phyloP scores from a whole-genome alignment of 1,140 invertebrate species.

The Drosophila orena region DNA sequence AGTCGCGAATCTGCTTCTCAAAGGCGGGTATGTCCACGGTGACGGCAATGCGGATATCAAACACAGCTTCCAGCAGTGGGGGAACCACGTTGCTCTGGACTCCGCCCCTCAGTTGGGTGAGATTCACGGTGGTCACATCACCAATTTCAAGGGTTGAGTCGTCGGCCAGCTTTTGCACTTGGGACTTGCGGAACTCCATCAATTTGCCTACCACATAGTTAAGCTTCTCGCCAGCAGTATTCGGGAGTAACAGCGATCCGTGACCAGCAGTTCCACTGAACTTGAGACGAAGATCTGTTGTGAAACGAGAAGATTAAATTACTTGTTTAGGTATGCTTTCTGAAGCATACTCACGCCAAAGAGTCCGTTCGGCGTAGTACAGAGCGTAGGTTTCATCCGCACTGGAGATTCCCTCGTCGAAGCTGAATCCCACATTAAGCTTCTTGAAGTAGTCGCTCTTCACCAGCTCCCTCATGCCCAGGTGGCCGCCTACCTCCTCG shows the following conservation, averaged over 20 bases:
- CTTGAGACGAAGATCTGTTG: constrained; percentile 23
- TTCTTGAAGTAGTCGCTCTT: constrained; percentile 91
- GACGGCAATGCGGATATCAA: constrained; percentile 94
- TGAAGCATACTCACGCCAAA: constrained; percentile 87
- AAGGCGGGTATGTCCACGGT: constrained; percentile 89
- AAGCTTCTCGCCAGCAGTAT: constrained; percentile 95
- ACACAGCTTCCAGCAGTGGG: constrained; percentile 89
- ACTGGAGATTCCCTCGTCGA: constrained; percentile 94
- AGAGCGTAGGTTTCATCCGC: constrained; percentile 88
- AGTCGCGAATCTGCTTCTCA: constrained; percentile 89
- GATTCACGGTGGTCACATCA: constrained; percentile 95
- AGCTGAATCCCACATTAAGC: constrained; percentile 94
- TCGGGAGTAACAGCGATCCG: constrained; percentile 92
- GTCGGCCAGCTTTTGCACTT: constrained; percentile 88
- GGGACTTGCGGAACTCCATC: constrained; percentile 89
- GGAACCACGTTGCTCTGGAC: constrained; percentile 97
- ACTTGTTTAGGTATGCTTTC: not conserved
- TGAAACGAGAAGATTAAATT: not conserved
- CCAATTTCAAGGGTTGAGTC: constrained; percentile 89
- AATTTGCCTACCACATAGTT: constrained; percentile 91
- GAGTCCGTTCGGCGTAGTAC: constrained; percentile 91
- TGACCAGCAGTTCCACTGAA: constrained; percentile 92
- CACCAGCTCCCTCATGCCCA: constrained; percentile 94
- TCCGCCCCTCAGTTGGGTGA: constrained; percentile 94
- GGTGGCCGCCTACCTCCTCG: constrained; percentile 94